Evolutionary conservation across 2,888 invertebrate genomes (phyloP).

Genomic region (Epistrophe eligans): DNA sequence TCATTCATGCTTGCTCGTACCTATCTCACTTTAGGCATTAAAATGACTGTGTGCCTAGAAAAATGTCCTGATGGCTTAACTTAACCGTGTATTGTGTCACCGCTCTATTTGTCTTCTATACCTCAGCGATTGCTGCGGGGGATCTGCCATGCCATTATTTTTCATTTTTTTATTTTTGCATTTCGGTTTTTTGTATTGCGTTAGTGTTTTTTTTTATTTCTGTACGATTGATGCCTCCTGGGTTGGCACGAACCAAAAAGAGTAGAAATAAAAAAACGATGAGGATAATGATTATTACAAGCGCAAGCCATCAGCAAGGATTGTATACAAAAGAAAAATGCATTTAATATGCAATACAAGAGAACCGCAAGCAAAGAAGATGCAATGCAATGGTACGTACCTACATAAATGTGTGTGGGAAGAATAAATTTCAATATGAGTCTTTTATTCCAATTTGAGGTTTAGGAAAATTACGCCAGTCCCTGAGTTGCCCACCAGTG

Average conservation of each 20-base stretch:
- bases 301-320: conserved; percentile 48
- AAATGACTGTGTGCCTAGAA: conserved; percentile 64
- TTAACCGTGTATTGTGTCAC: conserved; percentile 65
- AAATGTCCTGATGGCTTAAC: conserved; percentile 68
- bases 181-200: conserved; percentile 9
- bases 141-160: conserved; percentile 4
- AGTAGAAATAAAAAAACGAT: conserved; percentile 9
- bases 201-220: conserved; percentile 44
- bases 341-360: conserved; percentile 32
- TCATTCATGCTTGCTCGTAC: conserved; percentile 52
- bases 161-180: conserved; percentile 6
- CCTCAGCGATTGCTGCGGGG: conserved; percentile 57
- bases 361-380: conserved; percentile 38
- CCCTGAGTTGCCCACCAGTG: too few species aligned
- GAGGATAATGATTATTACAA: conserved; percentile 49
- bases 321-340: conserved; percentile 33
- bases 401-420: not conserved
- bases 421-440: not conserved
- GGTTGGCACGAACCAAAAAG: conserved; percentile 63
- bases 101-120: conserved; percentile 55
- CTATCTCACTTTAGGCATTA: conserved; percentile 69
- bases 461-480: conserved; percentile 30
- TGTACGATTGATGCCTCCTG: conserved; percentile 52
- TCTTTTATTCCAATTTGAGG: conserved; percentile 1
- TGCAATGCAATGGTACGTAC: too few species aligned